Percentiles rank a stretch among this genome's conserved stretches.
These are phyloP conservation scores for Nasonia oneida DNA, from an alignment of 2,888 invertebrate species.

Conservation along the genomic window DNA sequence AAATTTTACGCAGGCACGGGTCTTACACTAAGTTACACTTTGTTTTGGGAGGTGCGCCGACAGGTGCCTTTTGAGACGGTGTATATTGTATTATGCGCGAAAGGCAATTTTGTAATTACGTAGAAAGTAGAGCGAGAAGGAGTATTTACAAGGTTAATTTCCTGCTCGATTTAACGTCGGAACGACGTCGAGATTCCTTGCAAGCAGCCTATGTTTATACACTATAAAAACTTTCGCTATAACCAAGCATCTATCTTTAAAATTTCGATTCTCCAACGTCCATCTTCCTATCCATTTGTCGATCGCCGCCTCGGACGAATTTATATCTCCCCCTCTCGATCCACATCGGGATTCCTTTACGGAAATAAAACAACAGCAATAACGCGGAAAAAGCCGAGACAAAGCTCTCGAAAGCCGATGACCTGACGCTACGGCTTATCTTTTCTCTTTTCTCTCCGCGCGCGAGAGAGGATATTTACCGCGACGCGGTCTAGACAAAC, in stretches of 20 bases:
- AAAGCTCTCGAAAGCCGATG: conserved; percentile 10
- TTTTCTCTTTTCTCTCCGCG: background rate
- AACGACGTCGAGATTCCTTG: background rate
- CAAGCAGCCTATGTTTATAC: background rate
- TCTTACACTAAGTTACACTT: background rate
- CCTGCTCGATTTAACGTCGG: background rate
- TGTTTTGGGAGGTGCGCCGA: background rate
- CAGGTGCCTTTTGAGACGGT: background rate
- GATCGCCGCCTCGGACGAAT: too few species aligned
- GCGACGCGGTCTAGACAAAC: conserved; percentile 16
- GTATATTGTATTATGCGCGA: too few species aligned
- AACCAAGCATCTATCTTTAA: background rate
- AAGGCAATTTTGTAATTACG: background rate
- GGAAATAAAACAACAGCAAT: background rate
- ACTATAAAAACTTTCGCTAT: too few species aligned
- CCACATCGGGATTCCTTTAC: background rate
- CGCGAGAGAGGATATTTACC: background rate
- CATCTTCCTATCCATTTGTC: too few species aligned
- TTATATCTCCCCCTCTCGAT: too few species aligned
- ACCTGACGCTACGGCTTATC: background rate
- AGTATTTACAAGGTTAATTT: background rate
- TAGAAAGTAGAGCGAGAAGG: background rate
- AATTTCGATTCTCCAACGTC: background rate
- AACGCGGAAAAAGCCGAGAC: background rate
- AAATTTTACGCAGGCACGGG: background rate